phyloP scores from a whole-genome alignment of 2,113 vertebrate genomes.

The Archilochus colubris region DNA sequence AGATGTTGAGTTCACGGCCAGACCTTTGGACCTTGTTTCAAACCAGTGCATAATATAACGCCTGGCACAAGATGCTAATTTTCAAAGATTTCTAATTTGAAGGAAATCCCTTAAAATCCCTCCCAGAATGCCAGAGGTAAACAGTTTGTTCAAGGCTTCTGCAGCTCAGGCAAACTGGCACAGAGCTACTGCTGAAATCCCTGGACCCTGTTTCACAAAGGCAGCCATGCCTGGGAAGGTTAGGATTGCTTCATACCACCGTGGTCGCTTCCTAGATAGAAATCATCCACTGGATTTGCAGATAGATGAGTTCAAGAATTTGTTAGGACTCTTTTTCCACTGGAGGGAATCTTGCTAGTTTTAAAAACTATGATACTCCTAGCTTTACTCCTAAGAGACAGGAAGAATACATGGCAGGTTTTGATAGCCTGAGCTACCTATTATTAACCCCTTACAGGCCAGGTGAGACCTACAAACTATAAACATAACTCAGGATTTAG shows the following conservation, averaged over 20 bases:
- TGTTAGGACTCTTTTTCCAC: background rate
- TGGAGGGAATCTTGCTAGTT: background rate
- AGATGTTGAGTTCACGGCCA: background rate
- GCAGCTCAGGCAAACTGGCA: background rate
- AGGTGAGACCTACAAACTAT: background rate
- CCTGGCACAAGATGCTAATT: background rate
- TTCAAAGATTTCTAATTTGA: slow-evolving; percentile 30
- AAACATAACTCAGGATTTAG: background rate
- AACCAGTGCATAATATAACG: background rate
- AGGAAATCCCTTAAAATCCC: slow-evolving; percentile 54
- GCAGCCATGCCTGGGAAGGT: background rate
- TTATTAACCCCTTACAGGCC: background rate
- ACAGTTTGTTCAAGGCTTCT: slow-evolving; percentile 7
- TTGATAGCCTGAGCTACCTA: background rate
- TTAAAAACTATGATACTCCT: background rate
- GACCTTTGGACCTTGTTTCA: background rate
- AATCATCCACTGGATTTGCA: background rate
- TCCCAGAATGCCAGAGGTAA: slow-evolving; percentile 25
- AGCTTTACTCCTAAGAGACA: background rate
- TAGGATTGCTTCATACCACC: background rate
- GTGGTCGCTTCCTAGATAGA: background rate
- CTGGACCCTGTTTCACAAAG: fast-evolving
- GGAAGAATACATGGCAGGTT: background rate
- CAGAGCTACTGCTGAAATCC: background rate
- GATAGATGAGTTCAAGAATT: background rate